phyloP scores from a whole-genome alignment of 37 sponge, comb jelly and placozoan species.

The Aphrocallistes beatrix region DNA sequence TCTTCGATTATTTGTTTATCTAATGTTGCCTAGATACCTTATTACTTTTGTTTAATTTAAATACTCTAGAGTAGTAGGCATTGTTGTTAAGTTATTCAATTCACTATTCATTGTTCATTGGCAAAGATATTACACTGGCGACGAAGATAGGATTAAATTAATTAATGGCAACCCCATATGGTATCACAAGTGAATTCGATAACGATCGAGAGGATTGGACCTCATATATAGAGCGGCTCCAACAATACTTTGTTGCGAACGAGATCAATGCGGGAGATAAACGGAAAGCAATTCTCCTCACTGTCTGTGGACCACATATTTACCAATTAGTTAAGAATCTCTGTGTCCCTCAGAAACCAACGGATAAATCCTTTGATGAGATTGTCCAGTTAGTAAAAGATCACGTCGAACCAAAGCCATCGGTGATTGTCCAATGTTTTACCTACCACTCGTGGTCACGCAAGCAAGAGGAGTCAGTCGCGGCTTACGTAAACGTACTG shows the following conservation, averaged over 20 bases:
- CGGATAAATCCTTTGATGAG: not conserved
- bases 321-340: conserved; percentile 5
- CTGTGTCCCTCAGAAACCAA: conserved; percentile 19
- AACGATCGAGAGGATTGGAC: not conserved
- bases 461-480: conserved; percentile 23
- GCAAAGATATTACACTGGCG: conserved; percentile 4
- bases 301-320: conserved; percentile 22
- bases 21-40: no score
- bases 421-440: conserved; percentile 21
- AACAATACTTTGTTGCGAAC: conserved; percentile 23
- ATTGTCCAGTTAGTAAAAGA: not conserved
- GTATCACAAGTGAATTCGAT: not conserved
- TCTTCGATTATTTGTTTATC: no score
- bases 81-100: no score
- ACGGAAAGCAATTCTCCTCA: conserved; percentile 16
- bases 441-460: not conserved
- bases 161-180: not conserved
- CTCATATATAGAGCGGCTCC: conserved; percentile 21
- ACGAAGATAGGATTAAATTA: not conserved
- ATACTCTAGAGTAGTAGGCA: no score
- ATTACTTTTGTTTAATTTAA: no score
- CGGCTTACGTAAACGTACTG: not conserved
- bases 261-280: not conserved
- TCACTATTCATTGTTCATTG: no score
- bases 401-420: conserved; percentile 21